These are phyloP conservation scores for Halcyon malimbica DNA, from an alignment of 2,113 vertebrate genomes.

Conservation along the genomic window DNA sequence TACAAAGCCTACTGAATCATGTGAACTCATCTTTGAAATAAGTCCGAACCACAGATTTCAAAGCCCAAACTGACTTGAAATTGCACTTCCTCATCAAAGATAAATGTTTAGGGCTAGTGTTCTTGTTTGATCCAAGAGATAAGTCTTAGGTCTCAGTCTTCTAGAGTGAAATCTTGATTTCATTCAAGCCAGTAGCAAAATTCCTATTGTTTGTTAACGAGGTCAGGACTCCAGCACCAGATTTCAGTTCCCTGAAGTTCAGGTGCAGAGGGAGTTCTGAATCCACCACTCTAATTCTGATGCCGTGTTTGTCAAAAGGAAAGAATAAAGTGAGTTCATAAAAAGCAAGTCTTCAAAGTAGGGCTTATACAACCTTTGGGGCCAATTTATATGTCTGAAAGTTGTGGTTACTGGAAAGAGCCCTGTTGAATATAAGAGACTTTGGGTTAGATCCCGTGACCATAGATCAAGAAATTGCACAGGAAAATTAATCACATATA, in stretches of 20 bases:
- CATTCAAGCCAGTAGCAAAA: slow-evolving; percentile 56
- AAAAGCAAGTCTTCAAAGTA: background rate
- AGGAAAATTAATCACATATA: background rate
- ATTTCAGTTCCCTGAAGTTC: slow-evolving; percentile 34
- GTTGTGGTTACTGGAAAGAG: background rate
- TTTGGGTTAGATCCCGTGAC: background rate
- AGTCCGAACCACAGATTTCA: slow-evolving; percentile 23
- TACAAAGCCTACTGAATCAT: slow-evolving; percentile 34
- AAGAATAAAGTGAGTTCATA: background rate
- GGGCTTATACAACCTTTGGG: background rate
- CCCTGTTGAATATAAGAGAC: background rate
- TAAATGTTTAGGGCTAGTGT: slow-evolving; percentile 48
- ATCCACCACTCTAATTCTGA: slow-evolving; percentile 4
- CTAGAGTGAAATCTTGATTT: slow-evolving; percentile 36
- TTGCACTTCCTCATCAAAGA: slow-evolving; percentile 50
- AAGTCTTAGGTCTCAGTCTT: slow-evolving; percentile 15
- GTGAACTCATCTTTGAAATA: slow-evolving; percentile 53
- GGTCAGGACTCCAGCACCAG: slow-evolving; percentile 6
- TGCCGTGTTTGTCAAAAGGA: background rate
- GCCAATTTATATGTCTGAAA: background rate
- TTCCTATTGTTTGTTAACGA: slow-evolving; percentile 49
- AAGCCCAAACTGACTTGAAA: slow-evolving; percentile 38
- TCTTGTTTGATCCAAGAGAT: slow-evolving; percentile 56
- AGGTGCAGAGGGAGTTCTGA: slow-evolving; percentile 5
- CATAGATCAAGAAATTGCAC: background rate